A percentile compares a stretch with the other conserved stretches of the same genome.
phyloP scores from a whole-genome alignment of 37 sponge, comb jelly and placozoan genomes.

The Corticium candelabrum region DNA sequence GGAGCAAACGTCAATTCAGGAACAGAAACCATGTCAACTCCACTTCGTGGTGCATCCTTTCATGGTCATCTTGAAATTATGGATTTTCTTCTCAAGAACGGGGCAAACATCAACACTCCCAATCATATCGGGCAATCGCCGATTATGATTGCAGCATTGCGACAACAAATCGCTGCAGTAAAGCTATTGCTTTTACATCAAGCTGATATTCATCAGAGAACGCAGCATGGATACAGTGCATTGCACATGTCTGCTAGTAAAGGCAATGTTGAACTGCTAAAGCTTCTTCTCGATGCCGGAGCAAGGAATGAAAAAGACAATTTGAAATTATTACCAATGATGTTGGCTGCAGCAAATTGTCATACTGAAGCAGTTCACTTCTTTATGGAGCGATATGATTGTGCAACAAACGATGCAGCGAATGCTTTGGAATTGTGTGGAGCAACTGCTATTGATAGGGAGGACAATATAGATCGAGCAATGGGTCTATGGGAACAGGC shows the following conservation, averaged over 20 bases:
- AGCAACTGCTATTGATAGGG: slow-evolving; percentile 54
- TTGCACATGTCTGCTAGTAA: slow-evolving; percentile 71
- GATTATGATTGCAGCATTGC: slow-evolving; percentile 64
- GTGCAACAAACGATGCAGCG: slow-evolving; percentile 34
- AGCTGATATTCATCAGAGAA: slow-evolving; percentile 51
- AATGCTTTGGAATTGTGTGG: slow-evolving; percentile 61
- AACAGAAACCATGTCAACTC: slow-evolving; percentile 70
- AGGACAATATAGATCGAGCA: too few species aligned
- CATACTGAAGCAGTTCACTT: too few species aligned
- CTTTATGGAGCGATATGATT: slow-evolving; percentile 28
- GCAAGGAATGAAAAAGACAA: too few species aligned
- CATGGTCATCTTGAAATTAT: slow-evolving; percentile 65
- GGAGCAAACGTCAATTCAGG: slow-evolving; percentile 67
- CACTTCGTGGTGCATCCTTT: slow-evolving; percentile 72
- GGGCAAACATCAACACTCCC: slow-evolving; percentile 73
- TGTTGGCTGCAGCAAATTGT: too few species aligned
- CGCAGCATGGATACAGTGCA: slow-evolving; percentile 71
- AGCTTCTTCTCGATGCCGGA: slow-evolving; percentile 46
- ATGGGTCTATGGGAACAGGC: too few species aligned
- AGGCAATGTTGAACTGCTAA: slow-evolving; percentile 56
- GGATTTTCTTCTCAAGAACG: slow-evolving; percentile 39
- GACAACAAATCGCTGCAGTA: slow-evolving; percentile 57
- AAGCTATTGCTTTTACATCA: slow-evolving; percentile 36
- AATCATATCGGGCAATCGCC: slow-evolving; percentile 85
- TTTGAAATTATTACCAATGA: too few species aligned